Conservation (phyloP, 2,888 invertebrate genomes). For the Gryllus longicercus region DNA sequence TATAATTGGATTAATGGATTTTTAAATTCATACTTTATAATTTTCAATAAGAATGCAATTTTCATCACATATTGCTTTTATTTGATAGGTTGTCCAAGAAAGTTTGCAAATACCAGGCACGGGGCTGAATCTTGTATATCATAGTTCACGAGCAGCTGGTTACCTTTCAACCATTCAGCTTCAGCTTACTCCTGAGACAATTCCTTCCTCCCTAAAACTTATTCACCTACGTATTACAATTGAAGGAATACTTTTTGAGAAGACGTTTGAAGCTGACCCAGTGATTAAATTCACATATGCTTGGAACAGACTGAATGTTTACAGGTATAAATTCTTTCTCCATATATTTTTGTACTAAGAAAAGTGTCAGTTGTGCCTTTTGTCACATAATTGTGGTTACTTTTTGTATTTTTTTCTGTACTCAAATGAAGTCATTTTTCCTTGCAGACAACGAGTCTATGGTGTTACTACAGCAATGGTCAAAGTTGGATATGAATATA, state of each 20-base stretch:
- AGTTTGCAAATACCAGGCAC: conserved; percentile 92
- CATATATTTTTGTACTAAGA: neutral
- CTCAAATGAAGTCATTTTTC: neutral
- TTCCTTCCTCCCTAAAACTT: conserved; percentile 75
- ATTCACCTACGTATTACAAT: conserved; percentile 90
- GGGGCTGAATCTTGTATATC: conserved; percentile 92
- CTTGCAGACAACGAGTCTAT: conserved; percentile 79
- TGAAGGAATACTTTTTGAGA: conserved; percentile 90
- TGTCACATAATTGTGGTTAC: neutral
- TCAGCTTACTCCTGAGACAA: conserved; percentile 80
- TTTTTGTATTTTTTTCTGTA: neutral
- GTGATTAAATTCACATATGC: conserved; percentile 95
- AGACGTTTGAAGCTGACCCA: conserved; percentile 92
- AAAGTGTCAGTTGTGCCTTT: neutral
- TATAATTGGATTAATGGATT: no score
- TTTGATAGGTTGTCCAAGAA: conserved; percentile 79
- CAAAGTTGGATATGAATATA: conserved; percentile 94
- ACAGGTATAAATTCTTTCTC: conserved; percentile 51
- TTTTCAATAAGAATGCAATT: neutral
- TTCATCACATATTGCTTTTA: neutral
- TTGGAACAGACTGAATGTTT: conserved; percentile 95
- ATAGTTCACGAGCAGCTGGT: conserved; percentile 90
- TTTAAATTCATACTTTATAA: no score
- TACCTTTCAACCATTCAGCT: conserved; percentile 90
- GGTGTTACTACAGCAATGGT: conserved; percentile 93